Evolutionary conservation across 2,113 vertebrate species (phyloP).

Genomic region (Ophthalmolycus amberensis): DNA sequence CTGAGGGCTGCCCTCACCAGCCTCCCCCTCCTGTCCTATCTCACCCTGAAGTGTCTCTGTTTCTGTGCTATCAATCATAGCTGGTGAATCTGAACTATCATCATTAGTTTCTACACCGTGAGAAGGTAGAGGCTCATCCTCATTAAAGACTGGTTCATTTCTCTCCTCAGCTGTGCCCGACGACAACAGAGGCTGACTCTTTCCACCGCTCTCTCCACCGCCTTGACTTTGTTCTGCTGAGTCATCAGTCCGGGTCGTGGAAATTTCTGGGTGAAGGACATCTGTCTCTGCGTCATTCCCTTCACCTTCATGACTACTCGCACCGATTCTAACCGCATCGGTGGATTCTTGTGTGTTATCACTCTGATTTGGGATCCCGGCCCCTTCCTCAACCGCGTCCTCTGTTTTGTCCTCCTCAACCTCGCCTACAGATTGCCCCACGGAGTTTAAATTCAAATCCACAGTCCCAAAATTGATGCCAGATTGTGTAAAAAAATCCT

Average conservation of each 20-base stretch:
- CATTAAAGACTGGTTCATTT: neutral
- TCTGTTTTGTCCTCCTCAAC: neutral
- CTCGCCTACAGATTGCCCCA: neutral
- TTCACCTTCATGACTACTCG: neutral
- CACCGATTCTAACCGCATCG: neutral
- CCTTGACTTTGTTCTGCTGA: neutral
- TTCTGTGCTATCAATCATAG: slow-evolving; percentile 1
- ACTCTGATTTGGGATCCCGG: neutral
- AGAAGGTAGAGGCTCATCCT: slow-evolving; percentile 2
- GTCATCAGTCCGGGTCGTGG: neutral
- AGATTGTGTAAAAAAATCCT: neutral
- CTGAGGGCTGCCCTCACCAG: neutral
- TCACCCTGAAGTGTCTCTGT: neutral
- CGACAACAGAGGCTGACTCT: neutral
- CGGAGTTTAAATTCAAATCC: slow-evolving; percentile 4
- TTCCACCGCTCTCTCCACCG: neutral
- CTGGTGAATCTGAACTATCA: neutral
- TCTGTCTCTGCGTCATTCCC: neutral
- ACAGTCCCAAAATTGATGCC: neutral
- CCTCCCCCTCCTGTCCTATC: neutral
- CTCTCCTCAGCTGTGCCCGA: neutral
- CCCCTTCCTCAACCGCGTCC: neutral
- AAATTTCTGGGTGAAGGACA: neutral
- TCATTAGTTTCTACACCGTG: neutral
- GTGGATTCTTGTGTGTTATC: slow-evolving; percentile 13